phyloP scores from a whole-genome alignment of 2,113 vertebrate genomes.

The Cinclus mexicanus region DNA sequence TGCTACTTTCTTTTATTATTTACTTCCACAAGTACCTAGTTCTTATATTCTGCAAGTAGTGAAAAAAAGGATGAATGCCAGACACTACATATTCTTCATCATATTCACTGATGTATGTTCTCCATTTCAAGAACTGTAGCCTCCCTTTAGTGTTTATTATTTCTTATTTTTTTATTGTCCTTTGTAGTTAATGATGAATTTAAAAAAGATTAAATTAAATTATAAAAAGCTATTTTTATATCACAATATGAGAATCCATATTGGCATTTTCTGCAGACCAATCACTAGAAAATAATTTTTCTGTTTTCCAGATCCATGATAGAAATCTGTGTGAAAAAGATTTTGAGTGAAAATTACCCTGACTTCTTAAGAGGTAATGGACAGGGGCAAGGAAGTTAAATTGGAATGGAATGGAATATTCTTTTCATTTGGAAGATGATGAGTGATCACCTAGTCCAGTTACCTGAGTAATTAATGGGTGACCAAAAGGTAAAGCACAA shows the following conservation, averaged over 20 bases:
- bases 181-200: not conserved
- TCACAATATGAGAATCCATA: not conserved
- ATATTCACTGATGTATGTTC: not conserved
- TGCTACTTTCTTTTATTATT: conserved; percentile 21
- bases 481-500: not conserved
- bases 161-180: not conserved
- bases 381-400: not conserved
- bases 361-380: not conserved
- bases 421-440: not conserved
- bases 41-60: not conserved
- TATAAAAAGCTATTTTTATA: not conserved
- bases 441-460: not conserved
- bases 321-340: not conserved
- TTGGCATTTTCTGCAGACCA: not conserved
- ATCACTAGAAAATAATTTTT: not conserved
- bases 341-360: not conserved
- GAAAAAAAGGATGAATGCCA: not conserved
- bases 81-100: not conserved
- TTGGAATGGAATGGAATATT: too few species aligned
- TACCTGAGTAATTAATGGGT: not conserved
- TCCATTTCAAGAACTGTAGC: not conserved
- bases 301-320: not conserved
- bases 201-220: not conserved
- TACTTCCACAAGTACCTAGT: not conserved
- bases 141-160: not conserved